Evolutionary conservation across 2,797 vertebrate genomes (phyloP), one percentile per base, ranked within the genome.

Genomic region (Poeciliopsis turneri): DNA sequence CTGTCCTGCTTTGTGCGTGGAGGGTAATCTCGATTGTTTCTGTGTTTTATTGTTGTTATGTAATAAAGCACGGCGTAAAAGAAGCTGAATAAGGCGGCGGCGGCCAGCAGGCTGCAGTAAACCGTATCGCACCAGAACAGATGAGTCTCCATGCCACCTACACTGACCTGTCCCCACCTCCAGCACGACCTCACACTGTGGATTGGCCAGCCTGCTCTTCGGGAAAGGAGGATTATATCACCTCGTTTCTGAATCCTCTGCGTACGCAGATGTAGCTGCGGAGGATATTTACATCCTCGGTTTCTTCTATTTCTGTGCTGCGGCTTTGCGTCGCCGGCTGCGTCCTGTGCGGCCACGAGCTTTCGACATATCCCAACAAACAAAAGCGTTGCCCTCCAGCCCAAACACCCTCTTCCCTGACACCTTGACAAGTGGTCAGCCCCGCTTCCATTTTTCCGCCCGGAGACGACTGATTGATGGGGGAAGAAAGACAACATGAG

Each of bases 381-480:
- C 76, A 57, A 81, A 72, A 80, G 73, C 70, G 74, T 23, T 5
- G 25, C 76, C 43, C 71, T 36, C 25, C 73, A 73, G 51, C 51
- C 59, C 45, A 70, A 33, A 13, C 51, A 66, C 25, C 25, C 4
- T 77, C 66, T 78, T 75, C 86, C 85, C 72, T 83, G 78, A 89
- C 84, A 83, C 49, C 2, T n/a, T 86, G 87, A 89, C 87, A n/a
- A 74, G 79, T 25, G 78, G 80, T 88, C 78, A 75, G 74, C 66
- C 23, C n/a, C 69, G 81, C 73, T 20, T 85, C 59, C 79, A 66
- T 82, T 89, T 88, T 86, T 84, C 74, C 61, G 46, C 25, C 74
- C 49, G 0, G 73, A 88, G 91, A 91, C 87, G 79, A 86, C 83
- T 92, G 93, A 93, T 71, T 83, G 92, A 90, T 87, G 43, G 23